Evolutionary conservation across 1,140 invertebrate genomes (phyloP), one percentile per base, ranked within the genome.

Genomic region (Lethocerus indicus): DNA sequence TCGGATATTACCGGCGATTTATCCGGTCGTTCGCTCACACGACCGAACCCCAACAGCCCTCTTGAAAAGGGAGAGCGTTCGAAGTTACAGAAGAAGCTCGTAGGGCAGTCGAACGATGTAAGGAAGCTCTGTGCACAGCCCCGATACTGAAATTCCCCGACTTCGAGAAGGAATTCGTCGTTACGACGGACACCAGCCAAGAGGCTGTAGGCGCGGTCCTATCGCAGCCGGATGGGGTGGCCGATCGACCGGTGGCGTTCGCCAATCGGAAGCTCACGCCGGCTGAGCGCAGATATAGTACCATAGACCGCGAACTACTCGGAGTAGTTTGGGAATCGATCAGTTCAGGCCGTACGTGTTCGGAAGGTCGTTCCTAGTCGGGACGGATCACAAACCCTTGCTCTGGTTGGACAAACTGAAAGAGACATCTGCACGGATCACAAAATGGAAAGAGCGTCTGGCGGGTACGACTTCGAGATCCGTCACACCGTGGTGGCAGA

Each of bases 351-450:
- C 62, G 66, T 42, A 65, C 64, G 9, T 54, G 32, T 9, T 47
- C 42, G 52, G 61, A 72, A 46, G 39, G 21, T 7, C 13, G 7
- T 61, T 41, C 0, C 58, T 71, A 2, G 42, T 60, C 28, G 42
- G 64, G 14, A 70, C 66, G 1, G 69, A 75, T 53, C 71, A 74
- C 50, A 66, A 67, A 55, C 58, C 67, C 0, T 52, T 75, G 3
- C 59, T 56, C 42, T 74, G 68, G 67, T 54, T 75, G 0, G 58
- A 64, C 36, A 57, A 55, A 1, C 52, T 68, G 0, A 71, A 67
- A 55, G 62, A 64, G 2, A 63, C 68, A 0, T 61, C 52, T 0
- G 63, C 64, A 6, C 46, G 61, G 4, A 39, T 69, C 6, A 65
- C 66, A 0, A 50, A 67, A 26, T 40, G 39, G 39, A 51, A 44